Evolutionary conservation across 2,888 invertebrate species (phyloP).

Genomic region (Pediacus dermestoides): DNA sequence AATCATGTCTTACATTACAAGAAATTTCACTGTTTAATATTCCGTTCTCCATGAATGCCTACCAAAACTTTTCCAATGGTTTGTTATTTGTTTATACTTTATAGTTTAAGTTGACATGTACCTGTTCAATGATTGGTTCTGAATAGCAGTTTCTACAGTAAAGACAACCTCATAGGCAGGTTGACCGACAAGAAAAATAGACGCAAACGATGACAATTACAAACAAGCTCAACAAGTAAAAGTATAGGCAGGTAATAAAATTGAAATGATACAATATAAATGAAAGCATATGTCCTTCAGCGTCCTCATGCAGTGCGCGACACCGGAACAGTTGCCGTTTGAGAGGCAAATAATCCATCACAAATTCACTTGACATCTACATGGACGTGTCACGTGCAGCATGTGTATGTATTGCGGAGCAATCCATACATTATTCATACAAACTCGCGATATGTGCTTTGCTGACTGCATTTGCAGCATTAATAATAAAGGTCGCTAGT

Average conservation of each 20-base stretch:
- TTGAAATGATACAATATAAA: not conserved
- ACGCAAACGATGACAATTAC: constrained; percentile 1
- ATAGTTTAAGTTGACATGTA: too few relatives aligned
- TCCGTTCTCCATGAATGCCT: too few relatives aligned
- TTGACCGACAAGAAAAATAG: not conserved
- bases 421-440: constrained; percentile 19
- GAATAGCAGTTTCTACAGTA: too few relatives aligned
- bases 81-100: too few relatives aligned
- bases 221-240: constrained; percentile 2
- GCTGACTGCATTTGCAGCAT: too few relatives aligned
- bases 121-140: too few relatives aligned
- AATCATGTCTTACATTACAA: too few relatives aligned
- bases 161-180: too few relatives aligned
- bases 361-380: constrained; percentile 41
- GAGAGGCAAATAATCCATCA: constrained; percentile 40
- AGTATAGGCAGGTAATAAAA: constrained; percentile 2
- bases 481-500: too few relatives aligned
- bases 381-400: constrained; percentile 37
- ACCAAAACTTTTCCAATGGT: too few relatives aligned
- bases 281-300: constrained; percentile 3
- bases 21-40: too few relatives aligned
- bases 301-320: constrained; percentile 8
- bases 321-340: constrained; percentile 19
- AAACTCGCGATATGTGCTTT: too few relatives aligned
- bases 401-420: constrained; percentile 14